Percentiles rank a stretch among this genome's conserved stretches.
These are phyloP conservation scores for Drosophila quinaria DNA, from an alignment of 2,888 invertebrate species.

Conservation along the genomic window DNA sequence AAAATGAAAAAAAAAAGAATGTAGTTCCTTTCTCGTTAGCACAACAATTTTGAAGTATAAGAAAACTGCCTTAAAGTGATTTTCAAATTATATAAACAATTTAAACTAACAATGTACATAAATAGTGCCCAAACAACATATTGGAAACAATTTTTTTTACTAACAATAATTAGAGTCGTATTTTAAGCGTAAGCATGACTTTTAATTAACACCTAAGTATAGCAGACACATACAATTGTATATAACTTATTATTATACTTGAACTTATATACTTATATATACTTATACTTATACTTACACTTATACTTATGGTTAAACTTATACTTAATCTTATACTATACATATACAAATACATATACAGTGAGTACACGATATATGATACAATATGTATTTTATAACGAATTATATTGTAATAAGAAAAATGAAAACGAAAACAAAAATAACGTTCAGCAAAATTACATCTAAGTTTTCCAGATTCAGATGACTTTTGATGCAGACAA, in stretches of 20 bases:
- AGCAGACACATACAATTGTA: constrained; percentile 52
- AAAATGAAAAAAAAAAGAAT: constrained; percentile 17
- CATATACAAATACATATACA: constrained; percentile 45
- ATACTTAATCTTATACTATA: constrained; percentile 25
- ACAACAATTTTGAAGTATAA: constrained; percentile 60
- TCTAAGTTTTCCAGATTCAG: constrained; percentile 77
- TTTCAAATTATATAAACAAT: constrained; percentile 65
- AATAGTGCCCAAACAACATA: constrained; percentile 59
- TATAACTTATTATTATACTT: constrained; percentile 51
- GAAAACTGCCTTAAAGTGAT: constrained; percentile 81
- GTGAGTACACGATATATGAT: constrained; percentile 25
- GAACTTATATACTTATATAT: constrained; percentile 29
- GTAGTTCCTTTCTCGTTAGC: constrained; percentile 66
- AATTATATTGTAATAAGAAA: constrained; percentile 48
- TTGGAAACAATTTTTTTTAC: constrained; percentile 64
- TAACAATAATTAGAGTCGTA: constrained; percentile 65
- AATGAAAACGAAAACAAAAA: background rate
- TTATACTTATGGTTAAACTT: constrained; percentile 22
- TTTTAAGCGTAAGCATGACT: constrained; percentile 69
- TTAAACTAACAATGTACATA: constrained; percentile 63
- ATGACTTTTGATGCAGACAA: constrained; percentile 70
- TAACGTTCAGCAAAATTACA: constrained; percentile 71
- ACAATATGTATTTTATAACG: constrained; percentile 46
- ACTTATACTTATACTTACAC: constrained; percentile 20
- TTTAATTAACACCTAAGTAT: constrained; percentile 58